These are phyloP conservation scores for Coptodon rendalli DNA, from an alignment of 2,113 vertebrate genomes.

Conservation along the genomic window DNA sequence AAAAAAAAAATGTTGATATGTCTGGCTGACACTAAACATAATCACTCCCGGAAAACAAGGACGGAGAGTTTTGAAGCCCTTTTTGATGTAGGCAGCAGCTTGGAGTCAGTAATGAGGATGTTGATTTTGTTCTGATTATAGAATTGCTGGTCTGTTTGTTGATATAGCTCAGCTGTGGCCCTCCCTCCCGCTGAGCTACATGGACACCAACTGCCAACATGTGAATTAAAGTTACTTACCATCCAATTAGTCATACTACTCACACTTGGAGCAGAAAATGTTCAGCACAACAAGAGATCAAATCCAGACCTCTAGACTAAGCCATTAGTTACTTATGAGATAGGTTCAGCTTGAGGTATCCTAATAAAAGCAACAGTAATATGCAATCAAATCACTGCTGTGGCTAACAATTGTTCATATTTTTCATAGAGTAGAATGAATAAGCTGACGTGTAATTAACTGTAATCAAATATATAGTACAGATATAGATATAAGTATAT, in stretches of 20 bases:
- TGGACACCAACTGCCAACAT: constrained; percentile 60
- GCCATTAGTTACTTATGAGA: background rate
- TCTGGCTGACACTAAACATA: constrained; percentile 43
- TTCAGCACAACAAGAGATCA: constrained; percentile 39
- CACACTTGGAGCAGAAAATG: constrained; percentile 22
- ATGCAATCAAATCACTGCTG: background rate
- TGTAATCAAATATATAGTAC: background rate
- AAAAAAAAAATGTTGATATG: constrained; percentile 16
- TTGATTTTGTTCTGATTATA: constrained; percentile 66
- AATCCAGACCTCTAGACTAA: background rate
- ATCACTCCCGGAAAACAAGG: constrained; percentile 48
- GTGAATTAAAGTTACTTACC: constrained; percentile 60
- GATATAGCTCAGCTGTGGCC: constrained; percentile 51
- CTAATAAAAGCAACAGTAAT: background rate
- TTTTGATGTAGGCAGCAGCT: constrained; percentile 50
- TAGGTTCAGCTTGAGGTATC: background rate
- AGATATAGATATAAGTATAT: background rate
- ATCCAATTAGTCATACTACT: constrained; percentile 60
- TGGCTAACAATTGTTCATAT: background rate
- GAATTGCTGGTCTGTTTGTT: constrained; percentile 55
- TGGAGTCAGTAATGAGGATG: constrained; percentile 65
- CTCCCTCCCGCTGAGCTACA: constrained; percentile 51
- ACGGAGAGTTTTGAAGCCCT: constrained; percentile 30
- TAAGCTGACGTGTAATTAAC: background rate
- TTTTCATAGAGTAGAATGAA: background rate